These are phyloP conservation scores for Kuschelorhynchus macadamiae DNA, from an alignment of 2,888 invertebrate genomes.

Conservation along the genomic window DNA sequence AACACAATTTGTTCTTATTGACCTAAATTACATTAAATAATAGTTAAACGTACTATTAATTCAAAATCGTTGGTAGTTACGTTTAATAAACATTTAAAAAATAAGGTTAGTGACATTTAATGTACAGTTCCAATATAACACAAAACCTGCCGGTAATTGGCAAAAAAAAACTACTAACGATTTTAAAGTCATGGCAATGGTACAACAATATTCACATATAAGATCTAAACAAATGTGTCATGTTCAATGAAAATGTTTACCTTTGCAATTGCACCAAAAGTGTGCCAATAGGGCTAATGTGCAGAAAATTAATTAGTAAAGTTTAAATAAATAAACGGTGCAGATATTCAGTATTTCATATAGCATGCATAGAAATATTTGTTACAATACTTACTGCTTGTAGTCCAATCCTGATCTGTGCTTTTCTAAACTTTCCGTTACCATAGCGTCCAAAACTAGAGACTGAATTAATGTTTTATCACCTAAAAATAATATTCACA, in stretches of 20 bases:
- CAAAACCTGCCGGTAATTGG: neutral
- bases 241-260: slow-evolving; percentile 75
- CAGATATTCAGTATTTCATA: slow-evolving; percentile 26
- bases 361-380: slow-evolving; percentile 58
- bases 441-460: slow-evolving; percentile 90
- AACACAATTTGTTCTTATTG: no score
- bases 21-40: no score
- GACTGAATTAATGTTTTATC: slow-evolving; percentile 93
- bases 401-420: slow-evolving; percentile 73
- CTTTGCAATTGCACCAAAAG: slow-evolving; percentile 95
- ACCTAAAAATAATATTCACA: slow-evolving; percentile 75
- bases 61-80: slow-evolving; percentile 12
- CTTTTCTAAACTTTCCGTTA: slow-evolving; percentile 86
- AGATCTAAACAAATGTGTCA: slow-evolving; percentile 51
- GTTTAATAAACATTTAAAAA: no score
- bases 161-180: slow-evolving; percentile 9
- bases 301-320: slow-evolving; percentile 74
- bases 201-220: slow-evolving; percentile 23
- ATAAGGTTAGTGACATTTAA: no score
- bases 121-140: neutral
- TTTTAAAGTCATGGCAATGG: slow-evolving; percentile 3
- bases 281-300: slow-evolving; percentile 94
- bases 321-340: slow-evolving; percentile 48
- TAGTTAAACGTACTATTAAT: neutral
- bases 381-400: slow-evolving; percentile 78